Evolutionary conservation across 2,113 vertebrate species (phyloP).

Genomic region (Petaurus breviceps): DNA sequence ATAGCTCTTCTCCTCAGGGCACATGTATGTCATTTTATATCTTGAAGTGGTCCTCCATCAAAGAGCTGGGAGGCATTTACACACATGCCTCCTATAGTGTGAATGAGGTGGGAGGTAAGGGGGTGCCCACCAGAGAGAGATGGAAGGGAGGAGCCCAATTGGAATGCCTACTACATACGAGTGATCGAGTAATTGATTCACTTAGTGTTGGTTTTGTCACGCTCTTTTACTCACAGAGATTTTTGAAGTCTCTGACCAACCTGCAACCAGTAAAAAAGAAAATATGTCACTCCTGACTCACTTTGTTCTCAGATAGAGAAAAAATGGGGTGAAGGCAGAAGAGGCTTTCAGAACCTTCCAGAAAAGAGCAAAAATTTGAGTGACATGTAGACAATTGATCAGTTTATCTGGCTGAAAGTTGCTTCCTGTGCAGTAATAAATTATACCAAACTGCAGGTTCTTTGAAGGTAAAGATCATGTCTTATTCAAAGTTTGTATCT

Average conservation of each 20-base stretch:
- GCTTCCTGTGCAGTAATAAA: neutral
- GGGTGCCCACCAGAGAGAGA: neutral
- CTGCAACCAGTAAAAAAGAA: neutral
- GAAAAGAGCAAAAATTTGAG: neutral
- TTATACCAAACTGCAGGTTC: neutral
- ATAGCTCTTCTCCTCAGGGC: neutral
- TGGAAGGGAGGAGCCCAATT: neutral
- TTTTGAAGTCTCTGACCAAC: neutral
- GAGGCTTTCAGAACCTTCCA: neutral
- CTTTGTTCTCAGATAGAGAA: neutral
- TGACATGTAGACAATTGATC: neutral
- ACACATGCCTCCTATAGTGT: neutral
- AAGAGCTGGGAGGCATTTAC: neutral
- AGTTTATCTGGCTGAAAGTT: neutral
- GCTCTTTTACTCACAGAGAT: neutral
- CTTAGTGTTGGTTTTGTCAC: neutral
- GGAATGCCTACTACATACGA: neutral
- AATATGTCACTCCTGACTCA: neutral
- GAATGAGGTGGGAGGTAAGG: neutral
- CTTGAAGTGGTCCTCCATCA: neutral
- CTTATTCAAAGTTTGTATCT: neutral
- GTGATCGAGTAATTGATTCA: neutral
- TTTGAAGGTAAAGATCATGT: neutral
- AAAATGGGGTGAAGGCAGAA: neutral
- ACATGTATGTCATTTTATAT: neutral